phyloP scores from a whole-genome alignment of 2,797 vertebrate genomes.

The Mus spretus region DNA sequence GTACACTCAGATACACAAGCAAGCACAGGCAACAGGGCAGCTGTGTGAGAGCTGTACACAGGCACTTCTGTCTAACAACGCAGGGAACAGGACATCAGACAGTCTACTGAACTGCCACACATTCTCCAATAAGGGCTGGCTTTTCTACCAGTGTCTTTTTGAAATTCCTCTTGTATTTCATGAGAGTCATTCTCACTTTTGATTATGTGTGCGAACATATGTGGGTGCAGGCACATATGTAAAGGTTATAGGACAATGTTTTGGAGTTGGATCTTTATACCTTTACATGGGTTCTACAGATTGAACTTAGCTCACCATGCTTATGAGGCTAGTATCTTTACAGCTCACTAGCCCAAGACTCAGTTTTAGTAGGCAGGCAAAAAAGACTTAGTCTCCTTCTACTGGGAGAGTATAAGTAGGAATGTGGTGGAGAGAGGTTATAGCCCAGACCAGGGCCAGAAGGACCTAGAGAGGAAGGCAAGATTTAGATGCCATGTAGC shows the following conservation, averaged over 20 bases:
- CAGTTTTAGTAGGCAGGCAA: constrained; percentile 11
- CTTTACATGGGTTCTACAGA: not conserved
- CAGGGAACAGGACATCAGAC: constrained; percentile 79
- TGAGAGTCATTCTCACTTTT: constrained; percentile 11
- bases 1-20: constrained; percentile 92
- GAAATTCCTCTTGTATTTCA: constrained; percentile 57
- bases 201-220: not conserved
- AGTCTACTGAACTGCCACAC: constrained; percentile 84
- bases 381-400: constrained; percentile 9
- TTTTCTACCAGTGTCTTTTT: constrained; percentile 73
- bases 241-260: not conserved
- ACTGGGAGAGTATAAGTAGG: constrained; percentile 21
- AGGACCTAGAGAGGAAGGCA: not conserved
- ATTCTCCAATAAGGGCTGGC: constrained; percentile 52
- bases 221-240: not conserved
- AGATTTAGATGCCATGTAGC: not conserved
- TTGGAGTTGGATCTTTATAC: not conserved
- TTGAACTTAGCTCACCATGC: not conserved
- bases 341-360: not conserved
- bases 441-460: not conserved
- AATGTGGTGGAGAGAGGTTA: not conserved
- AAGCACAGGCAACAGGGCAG: constrained; percentile 88
- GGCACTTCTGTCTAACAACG: constrained; percentile 76
- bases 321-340: not conserved
- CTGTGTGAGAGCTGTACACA: constrained; percentile 83